Evolutionary conservation across 2,113 vertebrate species (phyloP).

Genomic region (Cariama cristata): DNA sequence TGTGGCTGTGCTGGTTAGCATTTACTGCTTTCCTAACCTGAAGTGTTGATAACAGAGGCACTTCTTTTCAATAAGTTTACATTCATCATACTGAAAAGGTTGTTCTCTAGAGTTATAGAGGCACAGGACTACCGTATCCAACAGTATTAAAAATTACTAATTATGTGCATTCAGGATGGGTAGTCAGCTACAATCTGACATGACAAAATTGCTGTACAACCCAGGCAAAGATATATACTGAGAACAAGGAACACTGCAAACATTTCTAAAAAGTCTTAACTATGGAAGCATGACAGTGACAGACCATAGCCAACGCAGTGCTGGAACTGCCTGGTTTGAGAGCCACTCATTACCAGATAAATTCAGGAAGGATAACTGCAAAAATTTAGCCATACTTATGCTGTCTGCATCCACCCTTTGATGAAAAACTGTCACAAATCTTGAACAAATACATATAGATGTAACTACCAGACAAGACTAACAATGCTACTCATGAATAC

Average conservation of each 20-base stretch:
- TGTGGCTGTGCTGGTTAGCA: neutral
- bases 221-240: neutral
- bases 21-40: neutral
- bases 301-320: accelerated
- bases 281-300: neutral
- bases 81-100: slow-evolving; percentile 30
- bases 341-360: neutral
- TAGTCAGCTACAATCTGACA: neutral
- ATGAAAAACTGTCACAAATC: neutral
- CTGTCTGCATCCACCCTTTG: neutral
- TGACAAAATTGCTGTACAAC: neutral
- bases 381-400: neutral
- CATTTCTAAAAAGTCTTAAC: neutral
- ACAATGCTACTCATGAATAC: neutral
- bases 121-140: neutral
- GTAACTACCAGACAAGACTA: neutral
- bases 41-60: slow-evolving; percentile 12
- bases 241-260: neutral
- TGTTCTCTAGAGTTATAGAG: slow-evolving; percentile 9
- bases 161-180: neutral
- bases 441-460: neutral
- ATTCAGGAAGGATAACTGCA: neutral
- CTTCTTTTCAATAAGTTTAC: slow-evolving; percentile 48
- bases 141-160: neutral
- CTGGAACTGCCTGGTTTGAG: neutral